Conservation (phyloP, 2,888 invertebrate species). For the Acanthoscelides obtectus region DNA sequence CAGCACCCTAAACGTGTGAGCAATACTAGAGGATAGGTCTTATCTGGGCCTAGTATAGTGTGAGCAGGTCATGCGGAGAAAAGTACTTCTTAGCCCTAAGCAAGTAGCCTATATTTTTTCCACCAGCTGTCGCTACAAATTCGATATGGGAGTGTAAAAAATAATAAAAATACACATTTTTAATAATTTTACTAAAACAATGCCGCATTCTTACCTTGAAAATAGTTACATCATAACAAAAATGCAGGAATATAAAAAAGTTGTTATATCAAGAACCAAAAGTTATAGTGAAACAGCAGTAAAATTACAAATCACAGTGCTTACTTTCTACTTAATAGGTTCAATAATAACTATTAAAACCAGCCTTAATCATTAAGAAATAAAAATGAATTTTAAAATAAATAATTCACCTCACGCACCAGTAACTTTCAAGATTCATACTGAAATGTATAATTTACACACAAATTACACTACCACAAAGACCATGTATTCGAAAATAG, state of each 20-base stretch:
- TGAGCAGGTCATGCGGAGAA: no score
- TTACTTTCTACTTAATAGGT: not conserved
- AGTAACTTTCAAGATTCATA: not conserved
- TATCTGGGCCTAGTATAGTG: no score
- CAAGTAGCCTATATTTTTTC: no score
- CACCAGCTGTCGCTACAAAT: no score
- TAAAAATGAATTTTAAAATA: not conserved
- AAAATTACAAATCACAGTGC: not conserved
- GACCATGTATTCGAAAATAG: not conserved
- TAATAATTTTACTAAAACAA: not conserved
- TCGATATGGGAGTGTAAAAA: no score
- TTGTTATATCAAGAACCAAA: not conserved
- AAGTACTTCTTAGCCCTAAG: no score
- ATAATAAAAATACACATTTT: not conserved
- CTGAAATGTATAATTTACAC: not conserved
- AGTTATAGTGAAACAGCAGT: not conserved
- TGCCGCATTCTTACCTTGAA: not conserved
- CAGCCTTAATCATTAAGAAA: not conserved
- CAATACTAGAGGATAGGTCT: no score
- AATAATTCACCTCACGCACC: not conserved
- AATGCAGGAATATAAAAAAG: not conserved
- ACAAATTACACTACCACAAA: not conserved
- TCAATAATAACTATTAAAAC: not conserved
- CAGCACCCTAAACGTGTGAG: no score
- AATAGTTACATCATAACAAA: not conserved